Conservation (phyloP, 2,888 invertebrate genomes). For the Platynereis dumerilii region DNA sequence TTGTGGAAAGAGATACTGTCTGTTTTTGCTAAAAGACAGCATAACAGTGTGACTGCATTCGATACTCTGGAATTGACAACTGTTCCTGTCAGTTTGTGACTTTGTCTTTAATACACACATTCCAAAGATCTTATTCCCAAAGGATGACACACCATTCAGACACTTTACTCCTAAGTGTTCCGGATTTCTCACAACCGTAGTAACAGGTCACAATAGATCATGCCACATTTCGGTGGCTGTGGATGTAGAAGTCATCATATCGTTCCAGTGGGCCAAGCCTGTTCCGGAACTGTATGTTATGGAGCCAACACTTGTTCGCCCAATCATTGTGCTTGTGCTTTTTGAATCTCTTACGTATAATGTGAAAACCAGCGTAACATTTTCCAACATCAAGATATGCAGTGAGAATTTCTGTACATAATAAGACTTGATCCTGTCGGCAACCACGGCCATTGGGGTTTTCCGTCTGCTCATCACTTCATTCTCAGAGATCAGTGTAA, state of each 20-base stretch:
- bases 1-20: no score
- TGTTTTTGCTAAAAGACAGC: no score
- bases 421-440: background rate
- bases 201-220: conserved; percentile 16
- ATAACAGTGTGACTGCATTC: no score
- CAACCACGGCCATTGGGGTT: conserved; percentile 3
- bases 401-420: conserved; percentile 9
- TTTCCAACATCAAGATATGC: background rate
- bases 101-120: no score
- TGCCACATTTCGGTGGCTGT: conserved; percentile 22
- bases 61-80: no score
- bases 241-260: conserved; percentile 15
- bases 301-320: conserved; percentile 22
- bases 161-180: no score
- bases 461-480: conserved; percentile 9
- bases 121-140: no score
- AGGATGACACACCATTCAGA: no score
- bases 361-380: conserved; percentile 17
- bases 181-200: no score
- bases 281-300: conserved; percentile 18
- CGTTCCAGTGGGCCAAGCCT: conserved; percentile 28
- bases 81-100: no score
- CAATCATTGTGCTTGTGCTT: conserved; percentile 14
- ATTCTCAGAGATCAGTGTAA: conserved; percentile 10
- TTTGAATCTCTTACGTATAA: conserved; percentile 10